Percentiles rank a stretch among this genome's conserved stretches.
phyloP scores from a whole-genome alignment of 1,140 invertebrate species.

The Aphaenogaster ashmeadi region DNA sequence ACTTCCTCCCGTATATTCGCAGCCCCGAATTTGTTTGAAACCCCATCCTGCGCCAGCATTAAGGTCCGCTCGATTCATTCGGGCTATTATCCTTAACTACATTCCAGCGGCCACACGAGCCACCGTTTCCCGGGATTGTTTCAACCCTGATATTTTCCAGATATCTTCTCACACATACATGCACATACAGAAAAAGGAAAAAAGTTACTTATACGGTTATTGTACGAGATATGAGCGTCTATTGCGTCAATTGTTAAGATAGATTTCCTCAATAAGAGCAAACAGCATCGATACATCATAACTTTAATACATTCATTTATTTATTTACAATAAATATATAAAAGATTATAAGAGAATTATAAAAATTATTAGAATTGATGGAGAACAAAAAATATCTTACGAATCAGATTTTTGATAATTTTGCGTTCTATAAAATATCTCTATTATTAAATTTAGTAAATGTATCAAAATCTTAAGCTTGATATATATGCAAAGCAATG shows the following conservation, averaged over 20 bases:
- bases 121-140: slow-evolving; percentile 68
- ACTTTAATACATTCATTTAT: neutral
- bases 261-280: neutral
- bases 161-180: slow-evolving; percentile 24
- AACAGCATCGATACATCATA: neutral
- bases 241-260: neutral
- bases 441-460: neutral
- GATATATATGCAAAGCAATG: too few relatives aligned
- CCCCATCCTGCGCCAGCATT: slow-evolving; percentile 64
- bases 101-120: slow-evolving; percentile 70
- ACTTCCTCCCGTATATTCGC: slow-evolving; percentile 73
- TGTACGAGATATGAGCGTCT: neutral
- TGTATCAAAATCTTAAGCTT: neutral
- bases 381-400: neutral
- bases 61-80: slow-evolving; percentile 74
- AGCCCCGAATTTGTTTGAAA: slow-evolving; percentile 76
- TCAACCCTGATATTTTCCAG: slow-evolving; percentile 62
- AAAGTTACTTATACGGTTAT: slow-evolving; percentile 25
- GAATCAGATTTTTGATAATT: neutral
- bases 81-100: slow-evolving; percentile 76
- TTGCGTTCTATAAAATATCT: neutral
- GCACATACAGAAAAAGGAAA: neutral
- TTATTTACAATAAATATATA: neutral
- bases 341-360: neutral
- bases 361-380: neutral